phyloP scores from a whole-genome alignment of 1,140 invertebrate species.

The Druon quercuslanigerum region DNA sequence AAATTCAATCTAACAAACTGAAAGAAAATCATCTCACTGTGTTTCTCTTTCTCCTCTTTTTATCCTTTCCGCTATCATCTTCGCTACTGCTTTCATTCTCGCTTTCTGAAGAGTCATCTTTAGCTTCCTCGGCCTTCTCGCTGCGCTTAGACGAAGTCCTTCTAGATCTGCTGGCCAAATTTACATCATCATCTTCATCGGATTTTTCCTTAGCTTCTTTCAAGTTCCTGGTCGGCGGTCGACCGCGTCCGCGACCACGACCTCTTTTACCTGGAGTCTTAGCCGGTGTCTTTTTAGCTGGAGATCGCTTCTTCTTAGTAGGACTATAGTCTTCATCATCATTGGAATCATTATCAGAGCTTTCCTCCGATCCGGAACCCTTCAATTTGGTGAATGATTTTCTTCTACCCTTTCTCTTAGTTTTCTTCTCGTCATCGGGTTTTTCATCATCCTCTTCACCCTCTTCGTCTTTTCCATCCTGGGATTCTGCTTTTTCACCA shows the following conservation, averaged over 20 bases:
- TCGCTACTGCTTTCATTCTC: constrained; percentile 45
- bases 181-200: constrained; percentile 46
- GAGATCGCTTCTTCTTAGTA: constrained; percentile 53
- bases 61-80: constrained; percentile 40
- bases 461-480: constrained; percentile 26
- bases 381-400: constrained; percentile 56
- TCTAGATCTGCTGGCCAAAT: constrained; percentile 42
- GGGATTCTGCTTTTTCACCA: constrained; percentile 37
- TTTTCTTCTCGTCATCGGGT: constrained; percentile 37
- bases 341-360: constrained; percentile 59
- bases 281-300: constrained; percentile 50
- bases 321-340: constrained; percentile 68
- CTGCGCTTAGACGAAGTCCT: constrained; percentile 28
- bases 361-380: constrained; percentile 60
- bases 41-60: constrained; percentile 39
- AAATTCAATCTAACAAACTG: not conserved
- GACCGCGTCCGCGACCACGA: constrained; percentile 53
- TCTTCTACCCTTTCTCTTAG: constrained; percentile 52
- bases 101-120: constrained; percentile 44
- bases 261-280: constrained; percentile 47
- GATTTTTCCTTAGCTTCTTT: constrained; percentile 39
- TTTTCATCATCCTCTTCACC: constrained; percentile 36
- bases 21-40: constrained; percentile 12
- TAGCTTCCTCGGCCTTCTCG: constrained; percentile 34
- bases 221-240: constrained; percentile 34